Conservation (phyloP, 2,113 vertebrate species). For the Pollimyrus isidori region DNA sequence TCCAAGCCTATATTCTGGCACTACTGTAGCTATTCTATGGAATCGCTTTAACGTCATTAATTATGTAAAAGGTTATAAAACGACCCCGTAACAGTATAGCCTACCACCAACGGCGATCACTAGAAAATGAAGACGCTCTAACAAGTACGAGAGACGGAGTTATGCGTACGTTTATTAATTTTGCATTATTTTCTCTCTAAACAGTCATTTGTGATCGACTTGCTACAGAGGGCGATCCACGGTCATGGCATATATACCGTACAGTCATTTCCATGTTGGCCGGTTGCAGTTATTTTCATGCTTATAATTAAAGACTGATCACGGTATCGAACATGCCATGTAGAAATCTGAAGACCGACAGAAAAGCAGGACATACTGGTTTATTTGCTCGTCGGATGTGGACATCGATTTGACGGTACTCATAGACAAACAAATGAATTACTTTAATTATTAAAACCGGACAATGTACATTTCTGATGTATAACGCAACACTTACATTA, state of each 20-base stretch:
- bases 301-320: not conserved
- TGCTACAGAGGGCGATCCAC: not conserved
- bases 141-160: not conserved
- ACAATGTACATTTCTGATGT: not conserved
- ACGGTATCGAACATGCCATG: not conserved
- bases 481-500: not conserved
- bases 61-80: not conserved
- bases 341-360: not conserved
- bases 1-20: not conserved
- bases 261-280: not conserved
- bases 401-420: not conserved
- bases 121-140: not conserved
- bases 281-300: not conserved
- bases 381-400: not conserved
- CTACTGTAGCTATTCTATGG: not conserved
- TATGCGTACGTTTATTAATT: not conserved
- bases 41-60: not conserved
- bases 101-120: not conserved
- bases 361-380: not conserved
- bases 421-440: not conserved
- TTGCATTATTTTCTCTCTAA: not conserved
- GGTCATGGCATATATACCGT: not conserved
- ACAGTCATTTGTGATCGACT: not conserved
- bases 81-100: not conserved
- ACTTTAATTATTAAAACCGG: not conserved